Base-by-base conservation (phyloP, 2,888 invertebrate species). In the Pollenia amentaria region DNA sequence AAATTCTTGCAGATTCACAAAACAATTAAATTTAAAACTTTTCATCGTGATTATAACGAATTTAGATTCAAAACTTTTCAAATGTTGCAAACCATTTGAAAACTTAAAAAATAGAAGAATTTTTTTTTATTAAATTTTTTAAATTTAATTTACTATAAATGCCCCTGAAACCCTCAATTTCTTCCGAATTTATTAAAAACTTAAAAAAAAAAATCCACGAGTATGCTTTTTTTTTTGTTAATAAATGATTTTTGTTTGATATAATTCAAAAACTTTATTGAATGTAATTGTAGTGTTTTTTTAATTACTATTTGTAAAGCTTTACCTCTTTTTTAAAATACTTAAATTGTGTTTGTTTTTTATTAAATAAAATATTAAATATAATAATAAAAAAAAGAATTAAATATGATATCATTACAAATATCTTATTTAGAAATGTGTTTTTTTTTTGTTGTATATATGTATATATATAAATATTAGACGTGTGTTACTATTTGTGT, bases 321-420 rank as follows among this genome's bases (percentile, higher is more conserved):
- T 79, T 84, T 78, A 79, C 84, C 78, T 84, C 78, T 69, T 75
- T 53, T 60, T 67, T 53, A 48, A 79, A 75, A 73, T 79, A 79
- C 67, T 51, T 69, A 57, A 72, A 67, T n/a, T 75, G 44, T 73
- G 16, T 72, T 29, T 55, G 57, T 62, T 57, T 60, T 78, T 18
- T 69, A 55, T 69, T n/a, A 77, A 73, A 78, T 40, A 60, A 73
- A 60, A 55, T 64, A 51, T 40, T 53, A 53, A 38, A 6, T 18
- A 29, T 48, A 48, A 72, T 18, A 60, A 57, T 18, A 18, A 51
- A 16, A 76, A 69, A 64, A 65, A 53, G 51, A 77, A 51, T 42
- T 78, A 38, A 64, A 29, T 69, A 77, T 83, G 70, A 77, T 78
- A 72, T 72, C 72, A 84, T 73, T 73, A 78, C 65, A 78, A 84